phyloP scores from a whole-genome alignment of 1,140 invertebrate species.

The Pogonognathellus flavescens region DNA sequence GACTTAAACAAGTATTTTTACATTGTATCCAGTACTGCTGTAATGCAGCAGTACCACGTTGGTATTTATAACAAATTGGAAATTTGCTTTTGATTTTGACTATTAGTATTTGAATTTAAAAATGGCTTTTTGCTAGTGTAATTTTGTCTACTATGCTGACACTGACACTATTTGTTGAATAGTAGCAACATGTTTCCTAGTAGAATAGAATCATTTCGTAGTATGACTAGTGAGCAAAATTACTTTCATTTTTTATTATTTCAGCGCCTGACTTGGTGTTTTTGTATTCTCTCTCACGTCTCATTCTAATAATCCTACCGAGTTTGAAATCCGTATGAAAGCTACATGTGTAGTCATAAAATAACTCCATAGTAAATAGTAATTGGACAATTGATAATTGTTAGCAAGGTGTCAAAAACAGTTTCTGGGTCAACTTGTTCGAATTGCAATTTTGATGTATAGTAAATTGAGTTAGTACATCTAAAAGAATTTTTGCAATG shows the following conservation, averaged over 20 bases:
- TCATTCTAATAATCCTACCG: neutral
- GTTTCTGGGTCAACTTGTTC: no score
- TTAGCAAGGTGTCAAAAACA: no score
- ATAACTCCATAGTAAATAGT: no score
- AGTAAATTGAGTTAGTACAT: no score
- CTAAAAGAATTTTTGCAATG: no score
- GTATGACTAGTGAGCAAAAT: conserved; percentile 7
- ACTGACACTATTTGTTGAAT: neutral
- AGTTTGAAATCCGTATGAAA: neutral
- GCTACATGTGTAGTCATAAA: neutral
- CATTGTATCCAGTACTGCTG: neutral
- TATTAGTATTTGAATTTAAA: neutral
- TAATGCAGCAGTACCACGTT: no score
- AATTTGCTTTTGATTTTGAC: conserved; percentile 21
- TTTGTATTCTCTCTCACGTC: neutral
- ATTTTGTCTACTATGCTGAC: conserved; percentile 7
- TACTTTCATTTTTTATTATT: neutral
- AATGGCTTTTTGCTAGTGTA: conserved; percentile 13
- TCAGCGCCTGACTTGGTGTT: neutral
- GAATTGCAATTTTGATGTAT: no score
- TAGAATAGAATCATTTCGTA: neutral
- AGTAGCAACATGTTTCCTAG: conserved; percentile 3
- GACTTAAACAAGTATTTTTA: neutral
- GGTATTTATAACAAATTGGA: neutral
- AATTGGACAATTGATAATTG: no score